Conservation (phyloP, 2,113 vertebrate genomes). For the Corythornis vintsioides region DNA sequence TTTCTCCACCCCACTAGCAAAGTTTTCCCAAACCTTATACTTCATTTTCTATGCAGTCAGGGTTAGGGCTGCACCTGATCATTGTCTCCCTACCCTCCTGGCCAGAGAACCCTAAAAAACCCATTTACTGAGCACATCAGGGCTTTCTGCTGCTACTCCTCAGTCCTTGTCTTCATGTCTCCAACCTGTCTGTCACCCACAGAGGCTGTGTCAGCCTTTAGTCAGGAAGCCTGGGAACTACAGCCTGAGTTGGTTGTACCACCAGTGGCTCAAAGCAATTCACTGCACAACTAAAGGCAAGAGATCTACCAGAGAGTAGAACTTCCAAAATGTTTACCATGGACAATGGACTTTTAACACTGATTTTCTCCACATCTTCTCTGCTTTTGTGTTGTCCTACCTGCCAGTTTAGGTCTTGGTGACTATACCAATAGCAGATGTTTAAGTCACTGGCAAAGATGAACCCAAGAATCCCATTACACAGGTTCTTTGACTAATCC, state of each 20-base stretch:
- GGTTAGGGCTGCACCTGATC: neutral
- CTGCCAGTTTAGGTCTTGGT: neutral
- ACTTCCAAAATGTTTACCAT: neutral
- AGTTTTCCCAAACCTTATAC: neutral
- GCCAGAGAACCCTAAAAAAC: neutral
- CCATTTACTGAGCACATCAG: neutral
- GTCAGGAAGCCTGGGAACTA: neutral
- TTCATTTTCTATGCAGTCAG: neutral
- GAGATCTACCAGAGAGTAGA: neutral
- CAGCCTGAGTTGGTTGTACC: neutral
- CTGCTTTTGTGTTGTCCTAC: neutral
- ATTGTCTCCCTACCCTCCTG: neutral
- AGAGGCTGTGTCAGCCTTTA: neutral
- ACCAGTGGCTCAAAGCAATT: neutral
- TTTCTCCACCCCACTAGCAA: neutral
- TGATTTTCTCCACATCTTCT: neutral
- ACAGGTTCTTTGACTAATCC: neutral
- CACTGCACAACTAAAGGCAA: neutral
- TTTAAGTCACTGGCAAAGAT: neutral
- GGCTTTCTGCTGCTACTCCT: neutral
- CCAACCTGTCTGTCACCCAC: neutral
- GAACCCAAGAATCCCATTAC: neutral
- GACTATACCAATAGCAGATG: neutral
- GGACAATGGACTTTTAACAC: neutral
- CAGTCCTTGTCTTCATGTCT: neutral